phyloP scores from a whole-genome alignment of 2,888 invertebrate species.

The Meloe dianella region DNA sequence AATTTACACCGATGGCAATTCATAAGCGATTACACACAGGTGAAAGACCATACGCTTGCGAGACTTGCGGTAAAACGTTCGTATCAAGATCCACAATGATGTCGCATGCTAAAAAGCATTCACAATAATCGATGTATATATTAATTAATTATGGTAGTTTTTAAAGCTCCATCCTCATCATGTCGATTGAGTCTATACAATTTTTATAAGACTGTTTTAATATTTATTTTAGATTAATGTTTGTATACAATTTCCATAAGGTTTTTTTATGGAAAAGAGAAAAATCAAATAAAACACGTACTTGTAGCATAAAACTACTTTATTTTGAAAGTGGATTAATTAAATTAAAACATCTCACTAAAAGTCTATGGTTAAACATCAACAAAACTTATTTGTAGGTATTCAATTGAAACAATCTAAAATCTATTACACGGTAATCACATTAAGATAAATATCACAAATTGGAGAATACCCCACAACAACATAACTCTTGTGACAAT shows the following conservation, averaged over 20 bases:
- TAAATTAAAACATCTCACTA: conserved; percentile 60
- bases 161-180: not conserved
- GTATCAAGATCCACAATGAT: conserved; percentile 67
- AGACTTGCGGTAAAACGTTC: conserved; percentile 65
- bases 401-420: conserved; percentile 59
- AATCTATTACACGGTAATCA: conserved; percentile 59
- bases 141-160: not conserved
- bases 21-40: conserved; percentile 68
- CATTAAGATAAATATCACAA: conserved; percentile 60
- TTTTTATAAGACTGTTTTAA: conserved; percentile 7
- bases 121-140: conserved; percentile 13
- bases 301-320: conserved; percentile 52
- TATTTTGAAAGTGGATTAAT: conserved; percentile 57
- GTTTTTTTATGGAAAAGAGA: not conserved
- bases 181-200: conserved; percentile 1
- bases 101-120: conserved; percentile 65
- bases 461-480: conserved; percentile 56
- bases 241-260: conserved; percentile 3
- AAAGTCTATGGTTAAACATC: conserved; percentile 60
- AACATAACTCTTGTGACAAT: conserved; percentile 50
- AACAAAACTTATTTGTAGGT: conserved; percentile 57
- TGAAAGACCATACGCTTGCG: conserved; percentile 67
- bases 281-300: conserved; percentile 30
- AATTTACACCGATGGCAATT: conserved; percentile 70
- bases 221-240: conserved; percentile 7